Evolutionary conservation across 2,797 vertebrate genomes (phyloP), one percentile per base, ranked within the genome.

Genomic region (Premnoplex brunnescens): DNA sequence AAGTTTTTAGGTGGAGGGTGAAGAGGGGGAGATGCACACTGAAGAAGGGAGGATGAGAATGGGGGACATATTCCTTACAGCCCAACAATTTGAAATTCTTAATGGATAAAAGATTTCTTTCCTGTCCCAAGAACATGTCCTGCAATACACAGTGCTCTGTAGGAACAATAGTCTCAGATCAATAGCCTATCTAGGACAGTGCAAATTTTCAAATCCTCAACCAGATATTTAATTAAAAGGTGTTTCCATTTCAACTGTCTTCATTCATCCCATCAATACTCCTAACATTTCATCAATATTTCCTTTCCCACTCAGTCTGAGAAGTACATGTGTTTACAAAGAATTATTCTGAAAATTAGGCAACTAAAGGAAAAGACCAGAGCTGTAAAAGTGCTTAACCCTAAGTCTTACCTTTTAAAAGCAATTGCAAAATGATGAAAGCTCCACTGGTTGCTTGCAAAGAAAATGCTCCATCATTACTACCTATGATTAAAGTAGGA

Each of bases 171-270:
- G 52, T 77, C 37, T 80, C 32, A 75, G 46, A 72, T 95, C 62
- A 37, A 81, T 91, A 46, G 16, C 27, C 22, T 80, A 24, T 37
- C n/a, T 76, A 75, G 24, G 43, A 72, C 85, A 88, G 77, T 3
- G 10, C 44, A 39, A 20, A 36, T 89, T 90, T 92, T 58, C n/a
- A 91, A 93, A 75, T 48, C 54, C 54, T 86, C 54, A 81, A 83
- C 24, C 36, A 75, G 64, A 54, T 77, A 54, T 60, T 83, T 89
- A 83, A 95, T 92, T 89, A 94, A 58, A 83, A 92, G 23, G 7
- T 28, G 77, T 88, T 95, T 94, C 66, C 54, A 55, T 91, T 94
- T 55, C 82, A 80, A 30, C 67, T 86, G 43, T 73, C 36, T 89
- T 79, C 44, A 12, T 68, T 28, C 14, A 56, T 78, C 56, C 30